phyloP scores from a whole-genome alignment of 2,113 vertebrate genomes.

The Sorex fumeus region DNA sequence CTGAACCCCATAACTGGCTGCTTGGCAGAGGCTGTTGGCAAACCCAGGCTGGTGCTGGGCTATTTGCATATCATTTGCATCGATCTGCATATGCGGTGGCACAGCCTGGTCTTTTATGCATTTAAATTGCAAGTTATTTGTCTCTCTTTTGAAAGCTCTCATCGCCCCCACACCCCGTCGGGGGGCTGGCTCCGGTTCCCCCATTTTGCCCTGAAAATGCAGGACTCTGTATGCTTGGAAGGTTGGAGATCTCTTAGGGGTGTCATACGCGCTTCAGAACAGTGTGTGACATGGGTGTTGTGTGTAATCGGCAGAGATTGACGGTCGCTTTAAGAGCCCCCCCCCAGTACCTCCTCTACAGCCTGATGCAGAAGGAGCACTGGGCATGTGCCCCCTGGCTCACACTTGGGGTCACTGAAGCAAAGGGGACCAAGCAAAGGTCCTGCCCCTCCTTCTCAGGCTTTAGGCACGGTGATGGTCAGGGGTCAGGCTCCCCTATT shows the following conservation, averaged over 20 bases:
- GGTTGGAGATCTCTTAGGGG: neutral
- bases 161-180: neutral
- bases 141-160: slow-evolving; percentile 79
- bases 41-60: slow-evolving; percentile 1
- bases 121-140: slow-evolving; percentile 86
- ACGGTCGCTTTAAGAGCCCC: too few relatives aligned
- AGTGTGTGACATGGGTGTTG: too few relatives aligned
- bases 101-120: slow-evolving; percentile 83
- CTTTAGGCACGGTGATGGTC: neutral
- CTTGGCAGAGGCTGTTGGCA: slow-evolving; percentile 79
- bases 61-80: slow-evolving; percentile 85
- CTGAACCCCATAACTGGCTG: slow-evolving; percentile 73
- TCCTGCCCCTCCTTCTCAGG: neutral
- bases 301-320: too few relatives aligned
- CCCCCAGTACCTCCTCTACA: neutral
- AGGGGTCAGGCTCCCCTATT: neutral
- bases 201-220: slow-evolving; percentile 43
- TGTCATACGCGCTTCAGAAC: too few relatives aligned
- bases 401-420: slow-evolving; percentile 1
- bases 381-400: too few relatives aligned
- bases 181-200: slow-evolving; percentile 59
- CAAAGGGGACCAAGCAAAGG: neutral
- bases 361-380: too few relatives aligned
- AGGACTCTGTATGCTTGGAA: neutral
- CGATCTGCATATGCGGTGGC: slow-evolving; percentile 79